These are phyloP conservation scores for Drosophila mettleri DNA, from an alignment of 2,888 invertebrate species.

Conservation along the genomic window DNA sequence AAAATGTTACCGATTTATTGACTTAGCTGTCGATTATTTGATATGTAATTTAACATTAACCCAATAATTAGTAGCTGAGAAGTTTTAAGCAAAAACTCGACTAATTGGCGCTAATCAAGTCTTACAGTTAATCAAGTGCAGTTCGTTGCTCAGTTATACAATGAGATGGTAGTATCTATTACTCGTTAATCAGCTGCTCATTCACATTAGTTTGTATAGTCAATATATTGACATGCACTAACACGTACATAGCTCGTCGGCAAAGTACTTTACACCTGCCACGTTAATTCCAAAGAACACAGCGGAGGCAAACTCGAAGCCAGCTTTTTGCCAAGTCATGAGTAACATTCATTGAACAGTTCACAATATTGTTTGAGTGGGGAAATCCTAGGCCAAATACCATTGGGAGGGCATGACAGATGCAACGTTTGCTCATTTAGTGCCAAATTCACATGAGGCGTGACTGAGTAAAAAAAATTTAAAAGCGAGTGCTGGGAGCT, in stretches of 20 bases:
- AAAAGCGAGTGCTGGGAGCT: conserved; percentile 1
- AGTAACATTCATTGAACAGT: conserved; percentile 50
- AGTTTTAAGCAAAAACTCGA: conserved; percentile 11
- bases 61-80: neutral
- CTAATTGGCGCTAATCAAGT: conserved; percentile 23
- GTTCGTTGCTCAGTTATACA: conserved; percentile 21
- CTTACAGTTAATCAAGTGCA: conserved; percentile 1
- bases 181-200: neutral
- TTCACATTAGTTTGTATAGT: neutral
- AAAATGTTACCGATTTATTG: neutral
- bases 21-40: conserved; percentile 4
- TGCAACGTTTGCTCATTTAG: conserved; percentile 38
- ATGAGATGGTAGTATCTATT: neutral
- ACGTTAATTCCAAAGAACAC: conserved; percentile 55
- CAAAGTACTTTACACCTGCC: conserved; percentile 44
- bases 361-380: conserved; percentile 33
- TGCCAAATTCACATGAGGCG: conserved; percentile 43
- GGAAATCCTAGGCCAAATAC: conserved; percentile 42
- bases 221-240: neutral
- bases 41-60: neutral
- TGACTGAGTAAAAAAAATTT: conserved; percentile 56
- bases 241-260: conserved; percentile 9
- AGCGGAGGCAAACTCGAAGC: conserved; percentile 5
- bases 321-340: conserved; percentile 46
- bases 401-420: conserved; percentile 19